Conservation (phyloP, 2,888 invertebrate species). For the Diplolepis rosae region DNA sequence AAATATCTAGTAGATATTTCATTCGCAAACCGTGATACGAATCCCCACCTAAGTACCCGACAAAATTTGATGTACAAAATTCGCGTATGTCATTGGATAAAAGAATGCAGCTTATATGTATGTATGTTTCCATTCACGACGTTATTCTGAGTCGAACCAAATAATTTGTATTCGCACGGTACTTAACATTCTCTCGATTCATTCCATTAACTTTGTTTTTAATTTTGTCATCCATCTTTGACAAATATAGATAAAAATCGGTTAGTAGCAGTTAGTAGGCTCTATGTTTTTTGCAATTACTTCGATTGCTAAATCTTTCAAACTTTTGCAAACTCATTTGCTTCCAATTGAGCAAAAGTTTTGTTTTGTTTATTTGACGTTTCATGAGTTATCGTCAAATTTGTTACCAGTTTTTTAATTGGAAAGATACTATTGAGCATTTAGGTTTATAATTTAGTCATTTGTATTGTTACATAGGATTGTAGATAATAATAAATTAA, state of each 20-base stretch:
- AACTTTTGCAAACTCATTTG: no score
- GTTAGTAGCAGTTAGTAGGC: no score
- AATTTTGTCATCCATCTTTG: neutral
- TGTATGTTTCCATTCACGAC: neutral
- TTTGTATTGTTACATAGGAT: conserved; percentile 10
- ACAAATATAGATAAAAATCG: neutral
- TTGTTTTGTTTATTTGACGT: neutral
- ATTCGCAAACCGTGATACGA: no score
- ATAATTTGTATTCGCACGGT: neutral
- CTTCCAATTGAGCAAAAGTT: neutral
- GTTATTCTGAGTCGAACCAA: neutral
- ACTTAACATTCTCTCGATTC: conserved; percentile 20
- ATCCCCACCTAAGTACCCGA: no score
- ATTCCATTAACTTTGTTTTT: conserved; percentile 9
- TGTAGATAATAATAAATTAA: conserved; percentile 4
- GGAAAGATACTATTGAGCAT: neutral
- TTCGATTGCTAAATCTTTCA: neutral
- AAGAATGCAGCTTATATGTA: no score
- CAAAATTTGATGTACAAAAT: no score
- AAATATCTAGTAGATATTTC: no score
- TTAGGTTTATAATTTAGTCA: conserved; percentile 10
- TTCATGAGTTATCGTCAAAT: neutral
- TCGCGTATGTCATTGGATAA: no score
- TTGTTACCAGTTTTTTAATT: conserved; percentile 11
- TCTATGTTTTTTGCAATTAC: neutral